Conservation (phyloP, 2,113 vertebrate genomes). For the Trogon surrucura region DNA sequence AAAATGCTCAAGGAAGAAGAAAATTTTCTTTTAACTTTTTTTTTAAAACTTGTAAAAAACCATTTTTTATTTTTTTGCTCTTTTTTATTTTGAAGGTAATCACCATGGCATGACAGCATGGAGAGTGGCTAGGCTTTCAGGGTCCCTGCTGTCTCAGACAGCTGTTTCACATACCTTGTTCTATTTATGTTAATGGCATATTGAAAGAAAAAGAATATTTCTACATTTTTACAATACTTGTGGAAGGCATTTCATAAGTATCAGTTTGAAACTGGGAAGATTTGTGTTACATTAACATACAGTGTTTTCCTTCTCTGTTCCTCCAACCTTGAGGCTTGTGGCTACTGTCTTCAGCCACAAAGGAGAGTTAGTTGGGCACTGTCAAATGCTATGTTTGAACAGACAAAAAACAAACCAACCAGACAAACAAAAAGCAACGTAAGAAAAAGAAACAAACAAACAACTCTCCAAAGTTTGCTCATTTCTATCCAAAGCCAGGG, state of each 20-base stretch:
- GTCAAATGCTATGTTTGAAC: neutral
- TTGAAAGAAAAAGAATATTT: neutral
- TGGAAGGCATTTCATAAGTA: neutral
- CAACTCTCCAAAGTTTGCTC: neutral
- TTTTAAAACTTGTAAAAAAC: neutral
- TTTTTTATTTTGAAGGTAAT: neutral
- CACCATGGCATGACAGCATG: neutral
- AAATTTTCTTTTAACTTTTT: neutral
- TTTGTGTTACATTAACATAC: neutral
- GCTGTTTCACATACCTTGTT: neutral
- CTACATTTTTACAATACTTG: neutral
- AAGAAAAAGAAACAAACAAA: neutral
- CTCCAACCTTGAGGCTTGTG: neutral
- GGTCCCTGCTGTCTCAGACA: neutral
- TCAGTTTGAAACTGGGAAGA: neutral
- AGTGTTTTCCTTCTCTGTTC: neutral
- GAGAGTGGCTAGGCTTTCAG: neutral
- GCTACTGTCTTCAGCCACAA: neutral
- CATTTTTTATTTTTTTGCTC: neutral
- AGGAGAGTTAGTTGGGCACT: neutral
- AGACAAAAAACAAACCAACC: neutral
- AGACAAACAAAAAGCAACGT: neutral
- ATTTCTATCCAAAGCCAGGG: neutral
- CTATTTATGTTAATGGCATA: neutral
- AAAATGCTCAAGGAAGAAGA: neutral